Conservation (phyloP, 1,140 invertebrate species). For the Teleogryllus occipitalis region DNA sequence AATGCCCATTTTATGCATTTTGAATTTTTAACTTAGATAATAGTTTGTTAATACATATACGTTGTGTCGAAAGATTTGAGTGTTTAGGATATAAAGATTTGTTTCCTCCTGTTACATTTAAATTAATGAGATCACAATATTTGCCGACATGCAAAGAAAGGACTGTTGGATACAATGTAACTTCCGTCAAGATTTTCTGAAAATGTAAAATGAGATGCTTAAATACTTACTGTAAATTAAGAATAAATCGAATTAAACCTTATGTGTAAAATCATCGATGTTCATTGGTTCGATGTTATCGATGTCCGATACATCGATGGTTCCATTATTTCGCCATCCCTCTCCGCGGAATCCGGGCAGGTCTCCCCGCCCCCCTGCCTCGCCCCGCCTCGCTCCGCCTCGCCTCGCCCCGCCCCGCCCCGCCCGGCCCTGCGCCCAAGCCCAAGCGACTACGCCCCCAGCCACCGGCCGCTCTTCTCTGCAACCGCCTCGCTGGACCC, state of each 20-base stretch:
- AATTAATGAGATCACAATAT: neutral
- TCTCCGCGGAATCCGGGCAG: neutral
- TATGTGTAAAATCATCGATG: constrained; percentile 5
- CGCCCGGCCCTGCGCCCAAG: too few relatives aligned
- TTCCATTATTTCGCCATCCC: neutral
- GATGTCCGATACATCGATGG: constrained; percentile 3
- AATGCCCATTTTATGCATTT: too few relatives aligned
- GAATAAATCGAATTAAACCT: neutral
- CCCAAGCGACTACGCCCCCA: too few relatives aligned
- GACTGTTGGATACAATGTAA: neutral
- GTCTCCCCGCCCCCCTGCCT: neutral
- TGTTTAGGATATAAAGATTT: too few relatives aligned
- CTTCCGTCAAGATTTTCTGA: neutral
- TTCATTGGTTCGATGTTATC: neutral
- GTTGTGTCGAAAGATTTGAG: too few relatives aligned
- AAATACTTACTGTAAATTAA: neutral
- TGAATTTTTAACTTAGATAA: too few relatives aligned
- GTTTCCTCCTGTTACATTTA: too few relatives aligned
- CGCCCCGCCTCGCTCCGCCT: neutral
- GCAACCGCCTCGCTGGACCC: too few relatives aligned
- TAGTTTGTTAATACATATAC: too few relatives aligned
- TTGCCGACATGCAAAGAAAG: neutral
- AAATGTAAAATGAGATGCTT: neutral
- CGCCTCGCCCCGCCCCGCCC: too few relatives aligned
- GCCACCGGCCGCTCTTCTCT: too few relatives aligned